Conservation (phyloP, 2,888 invertebrate species). For the Hypercompe scribonia region DNA sequence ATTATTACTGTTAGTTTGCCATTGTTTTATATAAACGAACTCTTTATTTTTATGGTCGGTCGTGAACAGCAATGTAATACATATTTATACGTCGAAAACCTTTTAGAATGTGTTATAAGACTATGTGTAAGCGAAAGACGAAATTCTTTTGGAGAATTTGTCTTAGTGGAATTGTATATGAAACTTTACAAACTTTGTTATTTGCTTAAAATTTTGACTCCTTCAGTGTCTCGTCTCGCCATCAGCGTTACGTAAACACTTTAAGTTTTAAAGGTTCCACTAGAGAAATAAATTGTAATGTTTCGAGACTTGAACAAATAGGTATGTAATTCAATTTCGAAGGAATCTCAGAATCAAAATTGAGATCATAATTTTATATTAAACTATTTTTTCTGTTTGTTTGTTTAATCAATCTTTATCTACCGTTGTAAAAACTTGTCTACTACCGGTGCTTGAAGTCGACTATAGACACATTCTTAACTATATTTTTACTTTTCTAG, state of each 20-base stretch:
- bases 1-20: slow-evolving; percentile 26
- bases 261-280: not conserved
- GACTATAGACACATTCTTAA: too few species aligned
- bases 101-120: slow-evolving; percentile 11
- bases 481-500: too few species aligned
- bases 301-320: slow-evolving; percentile 4
- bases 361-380: slow-evolving; percentile 20
- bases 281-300: slow-evolving; percentile 6
- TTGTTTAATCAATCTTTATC: too few species aligned
- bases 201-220: slow-evolving; percentile 21
- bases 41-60: slow-evolving; percentile 25
- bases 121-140: not conserved
- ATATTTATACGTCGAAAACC: slow-evolving; percentile 1
- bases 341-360: slow-evolving; percentile 7
- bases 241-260: slow-evolving; percentile 14
- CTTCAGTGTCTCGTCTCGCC: slow-evolving; percentile 4
- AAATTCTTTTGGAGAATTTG: slow-evolving; percentile 4
- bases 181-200: slow-evolving; percentile 18
- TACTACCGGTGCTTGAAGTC: too few species aligned
- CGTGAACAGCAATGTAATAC: slow-evolving; percentile 15
- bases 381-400: too few species aligned
- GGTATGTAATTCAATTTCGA: not conserved
- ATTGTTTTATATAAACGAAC: slow-evolving; percentile 32
- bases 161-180: slow-evolving; percentile 1
- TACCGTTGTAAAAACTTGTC: too few species aligned